phyloP scores from a whole-genome alignment of 2,113 vertebrate species.

The Oostethus manadensis region DNA sequence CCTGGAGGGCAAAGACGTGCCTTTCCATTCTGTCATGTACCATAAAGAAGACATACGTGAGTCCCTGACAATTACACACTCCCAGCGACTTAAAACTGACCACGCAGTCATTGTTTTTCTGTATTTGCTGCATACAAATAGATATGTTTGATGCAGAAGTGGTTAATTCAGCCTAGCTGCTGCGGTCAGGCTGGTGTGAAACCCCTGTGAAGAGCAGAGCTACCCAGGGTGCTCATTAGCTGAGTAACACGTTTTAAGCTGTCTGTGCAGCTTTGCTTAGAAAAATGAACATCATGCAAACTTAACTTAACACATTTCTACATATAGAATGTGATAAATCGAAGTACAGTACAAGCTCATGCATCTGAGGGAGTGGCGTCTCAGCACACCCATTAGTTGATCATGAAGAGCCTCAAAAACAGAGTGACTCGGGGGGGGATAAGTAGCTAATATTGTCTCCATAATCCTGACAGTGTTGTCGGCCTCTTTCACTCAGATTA shows the following conservation, averaged over 20 bases:
- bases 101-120: neutral
- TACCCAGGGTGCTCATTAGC: slow-evolving; percentile 51
- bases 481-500: slow-evolving; percentile 76
- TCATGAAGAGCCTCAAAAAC: slow-evolving; percentile 54
- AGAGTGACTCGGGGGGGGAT: slow-evolving; percentile 59
- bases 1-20: slow-evolving; percentile 81
- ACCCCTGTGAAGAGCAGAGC: slow-evolving; percentile 26
- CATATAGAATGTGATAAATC: slow-evolving; percentile 13
- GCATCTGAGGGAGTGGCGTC: slow-evolving; percentile 28
- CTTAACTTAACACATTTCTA: slow-evolving; percentile 25
- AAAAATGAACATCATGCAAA: slow-evolving; percentile 25
- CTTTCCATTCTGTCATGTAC: slow-evolving; percentile 98
- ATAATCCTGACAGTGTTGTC: slow-evolving; percentile 61
- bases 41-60: slow-evolving; percentile 98
- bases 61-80: slow-evolving; percentile 47
- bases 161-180: slow-evolving; percentile 26
- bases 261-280: slow-evolving; percentile 33
- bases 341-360: slow-evolving; percentile 19
- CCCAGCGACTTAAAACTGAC: slow-evolving; percentile 6
- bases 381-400: slow-evolving; percentile 59
- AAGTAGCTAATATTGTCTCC: slow-evolving; percentile 59
- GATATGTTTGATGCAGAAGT: slow-evolving; percentile 32
- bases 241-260: slow-evolving; percentile 44
- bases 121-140: slow-evolving; percentile 24
- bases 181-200: slow-evolving; percentile 39